Evolutionary conservation across 2,888 invertebrate genomes (phyloP).

Genomic region (Monochamus alternatus): DNA sequence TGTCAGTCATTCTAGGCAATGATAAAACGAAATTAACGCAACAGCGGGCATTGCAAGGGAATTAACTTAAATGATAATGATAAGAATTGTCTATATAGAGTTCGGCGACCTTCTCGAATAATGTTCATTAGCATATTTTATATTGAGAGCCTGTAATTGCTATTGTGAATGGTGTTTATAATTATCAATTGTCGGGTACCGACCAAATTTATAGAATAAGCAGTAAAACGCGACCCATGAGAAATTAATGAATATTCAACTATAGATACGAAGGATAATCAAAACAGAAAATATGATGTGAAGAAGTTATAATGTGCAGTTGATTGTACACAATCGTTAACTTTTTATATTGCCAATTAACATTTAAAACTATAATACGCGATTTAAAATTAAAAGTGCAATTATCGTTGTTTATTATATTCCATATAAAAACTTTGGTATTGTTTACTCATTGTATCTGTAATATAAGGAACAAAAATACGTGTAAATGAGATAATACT

Average conservation of each 20-base stretch:
- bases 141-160: background rate
- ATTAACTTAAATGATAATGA: constrained; percentile 25
- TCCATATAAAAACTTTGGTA: too few relatives aligned
- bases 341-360: too few relatives aligned
- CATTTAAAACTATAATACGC: too few relatives aligned
- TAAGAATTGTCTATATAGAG: constrained; percentile 6
- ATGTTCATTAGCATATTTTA: constrained; percentile 25
- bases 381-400: too few relatives aligned
- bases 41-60: constrained; percentile 2
- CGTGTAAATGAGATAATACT: too few relatives aligned
- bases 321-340: too few relatives aligned
- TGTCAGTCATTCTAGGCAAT: background rate
- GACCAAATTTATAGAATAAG: background rate
- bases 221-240: background rate
- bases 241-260: background rate
- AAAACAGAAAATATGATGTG: background rate
- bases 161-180: constrained; percentile 13
- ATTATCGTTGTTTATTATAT: too few relatives aligned
- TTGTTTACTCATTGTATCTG: too few relatives aligned
- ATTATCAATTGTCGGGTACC: constrained; percentile 15
- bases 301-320: too few relatives aligned
- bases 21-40: constrained; percentile 17
- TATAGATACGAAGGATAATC: background rate
- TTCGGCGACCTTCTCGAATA: constrained; percentile 15
- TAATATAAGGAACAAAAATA: too few relatives aligned